These are phyloP conservation scores for Conopomorpha cramerella DNA, from an alignment of 1,140 invertebrate species.

Conservation along the genomic window DNA sequence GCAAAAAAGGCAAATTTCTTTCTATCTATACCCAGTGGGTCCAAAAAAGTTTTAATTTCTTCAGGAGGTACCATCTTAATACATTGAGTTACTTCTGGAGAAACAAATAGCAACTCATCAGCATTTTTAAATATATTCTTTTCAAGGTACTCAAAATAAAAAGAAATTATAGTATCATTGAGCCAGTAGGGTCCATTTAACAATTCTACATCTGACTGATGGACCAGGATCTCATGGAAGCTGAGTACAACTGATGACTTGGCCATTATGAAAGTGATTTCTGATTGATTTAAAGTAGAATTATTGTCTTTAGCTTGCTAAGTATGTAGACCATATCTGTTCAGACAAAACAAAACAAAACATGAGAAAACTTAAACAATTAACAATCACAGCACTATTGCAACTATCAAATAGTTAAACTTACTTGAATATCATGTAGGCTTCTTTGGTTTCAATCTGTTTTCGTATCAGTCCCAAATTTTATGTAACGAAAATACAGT, in stretches of 20 bases:
- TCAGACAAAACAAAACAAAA: conserved; percentile 19
- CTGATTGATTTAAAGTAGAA: conserved; percentile 1
- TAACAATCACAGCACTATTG: no score
- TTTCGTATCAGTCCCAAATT: no score
- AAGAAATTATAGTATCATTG: conserved; percentile 87
- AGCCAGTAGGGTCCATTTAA: conserved; percentile 82
- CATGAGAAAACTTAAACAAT: conserved; percentile 5
- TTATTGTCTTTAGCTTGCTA: no score
- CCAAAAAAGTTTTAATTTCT: conserved; percentile 74
- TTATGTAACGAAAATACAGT: no score
- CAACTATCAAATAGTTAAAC: no score
- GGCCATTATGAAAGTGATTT: conserved; percentile 23
- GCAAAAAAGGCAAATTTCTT: conserved; percentile 84
- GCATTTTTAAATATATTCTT: conserved; percentile 66
- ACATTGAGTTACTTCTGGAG: conserved; percentile 86
- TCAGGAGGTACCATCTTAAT: conserved; percentile 70
- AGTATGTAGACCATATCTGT: no score
- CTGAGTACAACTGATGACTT: conserved; percentile 68
- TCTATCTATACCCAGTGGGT: conserved; percentile 66
- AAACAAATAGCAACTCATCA: conserved; percentile 74
- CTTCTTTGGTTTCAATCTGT: no score
- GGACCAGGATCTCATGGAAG: conserved; percentile 80
- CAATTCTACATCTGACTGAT: conserved; percentile 76
- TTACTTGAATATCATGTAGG: no score
- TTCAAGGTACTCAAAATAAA: conserved; percentile 89